Conservation (phyloP, 37 sponge, comb jelly and placozoan genomes). For the Trichoplax adhaerens region DNA sequence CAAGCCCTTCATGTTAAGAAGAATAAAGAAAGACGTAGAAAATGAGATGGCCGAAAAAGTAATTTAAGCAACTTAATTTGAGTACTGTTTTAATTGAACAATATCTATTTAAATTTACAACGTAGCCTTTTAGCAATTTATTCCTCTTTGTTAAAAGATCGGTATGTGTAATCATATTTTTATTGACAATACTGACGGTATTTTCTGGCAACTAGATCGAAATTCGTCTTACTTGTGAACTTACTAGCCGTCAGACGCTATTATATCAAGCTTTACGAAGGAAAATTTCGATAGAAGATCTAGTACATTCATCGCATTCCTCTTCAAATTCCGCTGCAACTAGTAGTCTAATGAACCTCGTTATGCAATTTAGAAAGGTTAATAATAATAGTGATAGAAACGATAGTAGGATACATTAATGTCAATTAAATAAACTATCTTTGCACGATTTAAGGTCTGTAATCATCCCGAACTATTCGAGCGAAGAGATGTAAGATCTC, state of each 20-base stretch:
- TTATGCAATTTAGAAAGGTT: conserved; percentile 97
- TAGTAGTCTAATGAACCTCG: conserved; percentile 75
- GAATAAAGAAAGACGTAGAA: conserved; percentile 84
- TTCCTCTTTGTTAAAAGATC: background rate
- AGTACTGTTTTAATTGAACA: too few relatives aligned
- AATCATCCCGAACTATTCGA: conserved; percentile 94
- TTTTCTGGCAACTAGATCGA: conserved; percentile 34
- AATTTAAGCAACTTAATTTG: too few relatives aligned
- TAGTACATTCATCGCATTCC: conserved; percentile 36
- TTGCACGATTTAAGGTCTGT: conserved; percentile 44
- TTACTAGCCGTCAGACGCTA: conserved; percentile 42
- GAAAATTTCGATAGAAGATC: conserved; percentile 68
- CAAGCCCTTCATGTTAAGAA: conserved; percentile 90
- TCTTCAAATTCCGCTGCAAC: conserved; percentile 30
- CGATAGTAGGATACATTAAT: background rate
- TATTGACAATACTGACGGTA: conserved; percentile 1
- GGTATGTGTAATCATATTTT: background rate
- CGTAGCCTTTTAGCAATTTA: background rate
- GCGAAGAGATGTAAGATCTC: conserved; percentile 63
- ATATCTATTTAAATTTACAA: background rate
- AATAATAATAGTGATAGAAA: background rate
- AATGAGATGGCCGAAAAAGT: conserved; percentile 93
- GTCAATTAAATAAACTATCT: background rate
- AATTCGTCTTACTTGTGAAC: conserved; percentile 47
- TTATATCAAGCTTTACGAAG: conserved; percentile 67